phyloP scores from a whole-genome alignment of 2,888 invertebrate species.

The Onchidella celtica region DNA sequence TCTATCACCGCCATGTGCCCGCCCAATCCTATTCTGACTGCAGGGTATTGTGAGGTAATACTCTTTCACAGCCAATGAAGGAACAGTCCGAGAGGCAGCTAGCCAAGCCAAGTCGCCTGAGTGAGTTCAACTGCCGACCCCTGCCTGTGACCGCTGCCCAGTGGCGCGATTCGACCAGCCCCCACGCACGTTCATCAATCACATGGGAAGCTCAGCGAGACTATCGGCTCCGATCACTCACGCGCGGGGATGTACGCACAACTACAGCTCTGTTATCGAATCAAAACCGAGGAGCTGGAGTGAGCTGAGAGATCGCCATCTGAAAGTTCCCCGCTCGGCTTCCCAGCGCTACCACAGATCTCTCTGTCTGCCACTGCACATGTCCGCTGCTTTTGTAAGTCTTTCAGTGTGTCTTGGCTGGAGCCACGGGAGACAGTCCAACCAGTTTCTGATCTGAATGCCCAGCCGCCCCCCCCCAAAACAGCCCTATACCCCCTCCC shows the following conservation, averaged over 20 bases:
- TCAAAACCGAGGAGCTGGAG: neutral
- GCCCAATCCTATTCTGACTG: too few relatives aligned
- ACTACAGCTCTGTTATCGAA: neutral
- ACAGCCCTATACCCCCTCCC: too few relatives aligned
- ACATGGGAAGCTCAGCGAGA: neutral
- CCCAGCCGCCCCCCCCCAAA: too few relatives aligned
- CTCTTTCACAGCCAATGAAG: conserved; percentile 24
- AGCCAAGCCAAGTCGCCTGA: neutral
- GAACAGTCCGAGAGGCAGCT: neutral
- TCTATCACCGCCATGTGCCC: too few relatives aligned
- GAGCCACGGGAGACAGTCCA: too few relatives aligned
- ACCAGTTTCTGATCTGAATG: too few relatives aligned
- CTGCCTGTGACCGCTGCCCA: conserved; percentile 32
- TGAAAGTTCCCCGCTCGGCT: neutral
- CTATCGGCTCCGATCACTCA: neutral
- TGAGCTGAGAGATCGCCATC: neutral
- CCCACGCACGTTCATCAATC: conserved; percentile 21
- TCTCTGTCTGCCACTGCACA: too few relatives aligned
- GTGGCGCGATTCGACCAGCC: conserved; percentile 26
- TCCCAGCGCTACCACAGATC: too few relatives aligned
- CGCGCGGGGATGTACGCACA: neutral
- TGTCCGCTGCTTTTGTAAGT: too few relatives aligned
- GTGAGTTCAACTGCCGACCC: conserved; percentile 13
- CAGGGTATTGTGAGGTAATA: neutral
- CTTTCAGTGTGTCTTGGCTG: too few relatives aligned